Conservation (phyloP, 2,797 vertebrate genomes). For the Phyllotis vaccarum region DNA sequence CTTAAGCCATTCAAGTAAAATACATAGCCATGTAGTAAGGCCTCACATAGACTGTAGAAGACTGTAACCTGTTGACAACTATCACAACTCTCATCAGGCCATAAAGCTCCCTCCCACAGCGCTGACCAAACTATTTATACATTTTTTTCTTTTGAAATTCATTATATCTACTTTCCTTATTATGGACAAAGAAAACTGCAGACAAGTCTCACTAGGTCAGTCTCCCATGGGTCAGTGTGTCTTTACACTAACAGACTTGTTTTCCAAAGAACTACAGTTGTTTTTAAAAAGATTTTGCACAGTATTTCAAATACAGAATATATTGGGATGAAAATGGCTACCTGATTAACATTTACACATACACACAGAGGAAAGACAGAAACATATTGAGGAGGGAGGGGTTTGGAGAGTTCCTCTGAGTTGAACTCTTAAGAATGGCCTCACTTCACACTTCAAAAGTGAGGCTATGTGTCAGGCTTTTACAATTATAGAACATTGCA, state of each 20-base stretch:
- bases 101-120: too few relatives aligned
- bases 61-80: not conserved
- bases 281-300: too few relatives aligned
- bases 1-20: constrained; percentile 62
- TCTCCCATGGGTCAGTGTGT: constrained; percentile 48
- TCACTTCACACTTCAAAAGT: constrained; percentile 81
- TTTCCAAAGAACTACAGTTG: constrained; percentile 53
- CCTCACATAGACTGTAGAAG: not conserved
- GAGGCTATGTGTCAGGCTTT: constrained; percentile 78
- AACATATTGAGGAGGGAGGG: constrained; percentile 44
- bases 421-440: constrained; percentile 77
- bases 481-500: constrained; percentile 64
- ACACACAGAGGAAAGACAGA: not conserved
- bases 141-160: not conserved
- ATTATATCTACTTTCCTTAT: constrained; percentile 28
- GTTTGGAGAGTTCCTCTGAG: constrained; percentile 60
- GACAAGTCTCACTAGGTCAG: constrained; percentile 40
- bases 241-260: constrained; percentile 52
- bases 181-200: not conserved
- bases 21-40: not conserved
- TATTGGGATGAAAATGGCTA: constrained; percentile 61
- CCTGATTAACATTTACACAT: constrained; percentile 55
- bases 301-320: constrained; percentile 35
- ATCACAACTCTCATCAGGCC: not conserved
- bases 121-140: not conserved